Percentiles rank a stretch among this genome's conserved stretches.
These are phyloP conservation scores for Aphis craccivora DNA, from an alignment of 1,140 invertebrate species.

Conservation along the genomic window DNA sequence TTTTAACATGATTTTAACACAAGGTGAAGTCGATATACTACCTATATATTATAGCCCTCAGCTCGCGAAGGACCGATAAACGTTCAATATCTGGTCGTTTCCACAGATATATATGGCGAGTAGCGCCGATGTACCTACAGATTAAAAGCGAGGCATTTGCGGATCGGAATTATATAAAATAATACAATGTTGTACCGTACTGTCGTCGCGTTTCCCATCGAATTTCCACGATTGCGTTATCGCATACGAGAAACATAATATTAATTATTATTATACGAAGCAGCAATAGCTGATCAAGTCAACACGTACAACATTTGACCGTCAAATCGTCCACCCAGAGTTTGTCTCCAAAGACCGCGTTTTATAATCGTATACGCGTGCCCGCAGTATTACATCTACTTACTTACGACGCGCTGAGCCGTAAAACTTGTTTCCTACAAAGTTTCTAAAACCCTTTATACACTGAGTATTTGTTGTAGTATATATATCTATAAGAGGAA, in stretches of 20 bases:
- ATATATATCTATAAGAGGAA: not conserved
- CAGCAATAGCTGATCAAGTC: not conserved
- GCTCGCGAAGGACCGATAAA: conserved; percentile 24
- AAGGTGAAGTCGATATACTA: not conserved
- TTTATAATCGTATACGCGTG: not conserved
- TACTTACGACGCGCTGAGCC: not conserved
- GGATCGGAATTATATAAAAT: conserved; percentile 14
- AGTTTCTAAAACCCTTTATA: conserved; percentile 33
- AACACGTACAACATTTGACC: not conserved
- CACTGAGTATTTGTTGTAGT: not conserved
- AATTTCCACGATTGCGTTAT: not conserved
- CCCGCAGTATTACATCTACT: not conserved
- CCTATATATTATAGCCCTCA: not conserved
- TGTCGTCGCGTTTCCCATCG: not conserved
- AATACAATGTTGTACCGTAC: not conserved
- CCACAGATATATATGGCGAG: not conserved
- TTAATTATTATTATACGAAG: not conserved
- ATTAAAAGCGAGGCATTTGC: not conserved
- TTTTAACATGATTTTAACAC: not conserved
- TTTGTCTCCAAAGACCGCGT: not conserved
- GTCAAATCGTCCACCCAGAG: not conserved
- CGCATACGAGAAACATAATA: not conserved
- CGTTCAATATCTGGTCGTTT: conserved; percentile 2
- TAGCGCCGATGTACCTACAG: not conserved
- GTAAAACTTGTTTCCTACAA: conserved; percentile 41